These are phyloP conservation scores for Epistrophe eligans DNA, from an alignment of 2,888 invertebrate species.

Conservation along the genomic window DNA sequence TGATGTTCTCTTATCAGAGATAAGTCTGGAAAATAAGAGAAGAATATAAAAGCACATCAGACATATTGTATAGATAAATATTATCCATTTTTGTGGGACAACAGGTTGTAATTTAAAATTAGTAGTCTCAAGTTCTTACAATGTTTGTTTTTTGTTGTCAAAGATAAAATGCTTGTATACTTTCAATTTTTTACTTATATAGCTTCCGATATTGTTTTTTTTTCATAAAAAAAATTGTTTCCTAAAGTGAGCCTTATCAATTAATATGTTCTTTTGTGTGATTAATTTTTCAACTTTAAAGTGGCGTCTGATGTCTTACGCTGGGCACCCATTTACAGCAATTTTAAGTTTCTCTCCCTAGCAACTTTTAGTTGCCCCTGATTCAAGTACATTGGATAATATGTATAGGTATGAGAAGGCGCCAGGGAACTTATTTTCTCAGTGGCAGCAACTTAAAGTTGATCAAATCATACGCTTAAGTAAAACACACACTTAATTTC, in stretches of 20 bases:
- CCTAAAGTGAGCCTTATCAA: background rate
- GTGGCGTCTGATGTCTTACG: background rate
- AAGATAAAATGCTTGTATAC: constrained; percentile 13
- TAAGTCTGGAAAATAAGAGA: background rate
- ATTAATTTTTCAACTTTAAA: background rate
- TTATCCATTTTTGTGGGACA: background rate
- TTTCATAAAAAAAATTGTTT: background rate
- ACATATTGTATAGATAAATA: background rate
- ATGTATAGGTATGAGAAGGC: no score
- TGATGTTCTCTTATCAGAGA: constrained; percentile 1
- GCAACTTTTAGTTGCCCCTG: no score
- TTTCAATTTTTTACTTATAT: background rate
- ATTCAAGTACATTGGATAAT: no score
- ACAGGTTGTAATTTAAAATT: constrained; percentile 9
- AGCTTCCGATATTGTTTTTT: background rate
- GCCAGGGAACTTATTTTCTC: no score
- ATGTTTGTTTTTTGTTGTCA: constrained; percentile 3
- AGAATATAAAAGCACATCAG: background rate
- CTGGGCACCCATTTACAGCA: no score
- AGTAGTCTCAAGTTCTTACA: background rate
- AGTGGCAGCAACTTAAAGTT: no score
- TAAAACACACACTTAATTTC: no score
- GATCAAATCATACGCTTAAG: no score
- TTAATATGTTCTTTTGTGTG: background rate
- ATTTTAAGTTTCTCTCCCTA: no score